Base-by-base conservation (phyloP, 2,888 invertebrate species). In the Pterobdella sp. region DNA sequence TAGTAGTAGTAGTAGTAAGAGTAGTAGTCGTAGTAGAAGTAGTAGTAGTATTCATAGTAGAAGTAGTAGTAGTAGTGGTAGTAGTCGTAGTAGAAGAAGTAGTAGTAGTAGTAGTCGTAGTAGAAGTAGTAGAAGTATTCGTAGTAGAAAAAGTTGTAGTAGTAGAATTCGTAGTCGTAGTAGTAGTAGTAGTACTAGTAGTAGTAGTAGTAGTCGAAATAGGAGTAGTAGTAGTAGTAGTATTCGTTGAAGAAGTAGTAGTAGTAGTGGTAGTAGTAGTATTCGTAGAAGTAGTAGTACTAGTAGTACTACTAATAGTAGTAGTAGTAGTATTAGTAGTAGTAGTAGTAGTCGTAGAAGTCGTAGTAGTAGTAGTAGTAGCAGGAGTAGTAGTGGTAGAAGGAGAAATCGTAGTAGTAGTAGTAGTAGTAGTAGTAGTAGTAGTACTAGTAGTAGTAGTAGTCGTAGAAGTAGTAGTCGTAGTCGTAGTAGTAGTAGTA, bases 371-470 rank as follows among this genome's bases (percentile, higher is more conserved):
- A 68, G 36, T 68, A 42, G 68, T 35, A 68, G 36, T 37, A 68
- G 36, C 37, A 42, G 68, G 14, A 68, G 35, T 68, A 35, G 68
- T 68, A 68, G 35, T 68, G n/a, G 68, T 68, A 37, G 36, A n/a
- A 68, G 37, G 22, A 37, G 36, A 37, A 68, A 42, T 37, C 10
- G 68, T 42, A 22, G 68, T 68, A 18, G 4, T 37, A 18, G 36
- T 42, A 7, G 36, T 68, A 14, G 68, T 42, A 68, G 68, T 68
- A 31, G 68, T 68, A 29, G 68, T 42, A 37, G 37, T 42, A 68
- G 68, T 42, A 37, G 36, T 70, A 70, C 56, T 36, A 34, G 70
- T 70, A 32, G 10, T 56, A 56, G 60, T 56, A 56, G 60, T 56
- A 56, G 60, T 56, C 18, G 60, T 56, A n/a, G n/a, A 26, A 56